Conservation (phyloP, 2,113 vertebrate genomes). For the Gyps fulvus region DNA sequence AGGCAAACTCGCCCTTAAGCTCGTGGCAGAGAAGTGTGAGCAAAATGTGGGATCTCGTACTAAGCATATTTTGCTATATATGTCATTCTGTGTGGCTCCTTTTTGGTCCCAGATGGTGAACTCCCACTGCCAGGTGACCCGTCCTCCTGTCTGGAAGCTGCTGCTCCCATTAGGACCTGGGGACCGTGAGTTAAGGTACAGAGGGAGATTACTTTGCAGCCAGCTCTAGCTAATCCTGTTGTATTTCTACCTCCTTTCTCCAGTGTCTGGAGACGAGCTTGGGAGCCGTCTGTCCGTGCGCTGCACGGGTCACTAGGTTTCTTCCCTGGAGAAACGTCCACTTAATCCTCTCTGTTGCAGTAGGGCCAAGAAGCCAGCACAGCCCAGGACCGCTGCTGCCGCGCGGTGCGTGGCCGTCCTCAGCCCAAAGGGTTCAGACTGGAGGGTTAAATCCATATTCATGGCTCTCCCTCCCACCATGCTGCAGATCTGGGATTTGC, state of each 20-base stretch:
- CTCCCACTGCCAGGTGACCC: neutral
- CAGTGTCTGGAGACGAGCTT: neutral
- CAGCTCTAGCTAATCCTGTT: neutral
- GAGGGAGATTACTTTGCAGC: neutral
- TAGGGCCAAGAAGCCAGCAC: neutral
- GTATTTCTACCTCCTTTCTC: neutral
- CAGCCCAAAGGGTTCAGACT: neutral
- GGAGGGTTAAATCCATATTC: neutral
- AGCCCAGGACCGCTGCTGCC: neutral
- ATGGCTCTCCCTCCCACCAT: neutral
- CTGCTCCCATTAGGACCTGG: neutral
- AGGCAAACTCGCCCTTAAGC: fast-evolving
- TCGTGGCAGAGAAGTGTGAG: neutral
- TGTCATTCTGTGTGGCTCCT: neutral
- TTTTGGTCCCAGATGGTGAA: neutral
- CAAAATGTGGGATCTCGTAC: fast-evolving
- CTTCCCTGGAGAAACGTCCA: neutral
- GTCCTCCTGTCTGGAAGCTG: neutral
- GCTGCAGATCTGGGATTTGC: neutral
- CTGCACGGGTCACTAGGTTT: neutral
- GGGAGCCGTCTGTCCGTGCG: neutral
- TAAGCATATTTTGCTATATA: fast-evolving
- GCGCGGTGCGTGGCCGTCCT: neutral
- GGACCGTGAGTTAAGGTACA: neutral
- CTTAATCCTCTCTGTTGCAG: neutral